Base-by-base conservation (phyloP, 2,888 invertebrate species). In the Caenorhabditis macrosperma region DNA sequence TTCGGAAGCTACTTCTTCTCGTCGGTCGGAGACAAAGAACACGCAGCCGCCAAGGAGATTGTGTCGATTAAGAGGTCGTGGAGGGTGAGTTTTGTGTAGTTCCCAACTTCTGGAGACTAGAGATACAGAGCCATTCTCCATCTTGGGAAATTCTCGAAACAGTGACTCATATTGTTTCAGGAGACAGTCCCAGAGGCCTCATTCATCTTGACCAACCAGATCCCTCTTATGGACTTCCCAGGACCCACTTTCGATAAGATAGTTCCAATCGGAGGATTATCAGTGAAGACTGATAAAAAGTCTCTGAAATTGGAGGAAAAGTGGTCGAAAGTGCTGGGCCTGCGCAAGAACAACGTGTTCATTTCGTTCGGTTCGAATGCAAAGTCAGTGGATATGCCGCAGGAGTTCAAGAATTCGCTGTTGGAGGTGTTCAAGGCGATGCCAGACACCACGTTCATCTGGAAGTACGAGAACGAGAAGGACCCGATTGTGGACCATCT, bases 321-420 rank as follows among this genome's bases (percentile, higher is more conserved):
- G 46, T 74, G 74, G 74, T 38, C 50, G 10, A 64, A 74, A 33
- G 54, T 74, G n/a, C 30, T 74, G 9, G 38, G 38, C 24, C 44
- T 61, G 5, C 41, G 74, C 10, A 57, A 64, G 22, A 33, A 63
- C 1, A 74, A 50, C 17, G 64, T 74, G 2, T 50, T 74, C 28
- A 64, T 74, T 22, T 74, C 74, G 2, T 74, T 74, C 41, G 74
- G 74, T 10, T 74, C 74, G 1, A 64, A 64, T 24, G 57, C 59
- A 0, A 63, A 63, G 17, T 74, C 74, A 4, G 17, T 38, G 12
- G 74, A 64, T 38, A 74, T 74, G 74, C 74, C 74, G 17, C 48
- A 55, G 0, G 64, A 50, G 24, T 81, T 75, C 60, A 83, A 78
- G 55, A 61, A 79, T 35, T 66, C 82, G 15, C 41, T 83, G 9